Conservation (phyloP, 2,888 invertebrate genomes). For the Zele albiditarsus region DNA sequence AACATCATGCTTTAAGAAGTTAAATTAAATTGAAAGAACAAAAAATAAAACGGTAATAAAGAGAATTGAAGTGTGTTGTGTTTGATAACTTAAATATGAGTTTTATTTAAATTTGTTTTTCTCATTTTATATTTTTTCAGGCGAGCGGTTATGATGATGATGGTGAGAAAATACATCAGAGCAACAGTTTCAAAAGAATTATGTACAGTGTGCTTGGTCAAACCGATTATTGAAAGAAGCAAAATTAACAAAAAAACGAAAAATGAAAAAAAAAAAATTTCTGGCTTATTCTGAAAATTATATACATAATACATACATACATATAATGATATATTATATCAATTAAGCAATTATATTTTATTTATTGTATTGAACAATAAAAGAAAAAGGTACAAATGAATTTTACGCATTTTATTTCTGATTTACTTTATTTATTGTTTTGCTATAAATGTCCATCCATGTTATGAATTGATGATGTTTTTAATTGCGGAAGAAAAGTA, state of each 20-base stretch:
- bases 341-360: slow-evolving; percentile 18
- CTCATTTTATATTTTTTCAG: slow-evolving; percentile 70
- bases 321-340: slow-evolving; percentile 1
- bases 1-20: too few relatives aligned
- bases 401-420: background rate
- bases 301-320: background rate
- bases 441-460: background rate
- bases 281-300: background rate
- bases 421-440: background rate
- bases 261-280: slow-evolving; percentile 44
- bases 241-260: slow-evolving; percentile 52
- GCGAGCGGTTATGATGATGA: slow-evolving; percentile 80
- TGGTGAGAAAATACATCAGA: slow-evolving; percentile 90
- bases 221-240: slow-evolving; percentile 75
- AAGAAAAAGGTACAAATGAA: background rate
- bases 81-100: background rate
- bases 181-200: slow-evolving; percentile 92
- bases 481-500: too few relatives aligned
- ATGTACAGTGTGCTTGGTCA: slow-evolving; percentile 93
- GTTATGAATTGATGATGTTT: too few relatives aligned
- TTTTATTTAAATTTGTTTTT: background rate
- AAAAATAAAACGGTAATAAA: background rate
- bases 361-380: slow-evolving; percentile 15
- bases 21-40: background rate
- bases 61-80: background rate